A percentile compares a stretch with the other conserved stretches of the same genome.
Evolutionary conservation across 2,113 vertebrate species (phyloP).

Genomic region (Ailuropoda melanoleuca): DNA sequence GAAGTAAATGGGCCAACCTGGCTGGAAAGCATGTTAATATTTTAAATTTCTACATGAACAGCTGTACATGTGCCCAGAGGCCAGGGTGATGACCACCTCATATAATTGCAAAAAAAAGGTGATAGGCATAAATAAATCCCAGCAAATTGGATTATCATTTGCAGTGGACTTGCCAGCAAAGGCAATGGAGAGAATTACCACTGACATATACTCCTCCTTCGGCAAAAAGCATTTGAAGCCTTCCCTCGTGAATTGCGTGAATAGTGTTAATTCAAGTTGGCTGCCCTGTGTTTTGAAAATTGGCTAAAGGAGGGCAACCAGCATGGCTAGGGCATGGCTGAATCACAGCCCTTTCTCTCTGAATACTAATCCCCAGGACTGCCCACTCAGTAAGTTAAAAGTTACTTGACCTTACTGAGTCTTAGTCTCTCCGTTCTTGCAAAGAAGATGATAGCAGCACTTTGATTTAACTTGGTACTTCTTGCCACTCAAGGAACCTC

Average conservation of each 20-base stretch:
- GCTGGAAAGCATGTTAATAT: conserved; percentile 63
- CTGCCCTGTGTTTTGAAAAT: conserved; percentile 28
- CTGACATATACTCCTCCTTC: not conserved
- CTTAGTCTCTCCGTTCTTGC: not conserved
- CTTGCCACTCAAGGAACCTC: not conserved
- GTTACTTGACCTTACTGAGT: conserved; percentile 19
- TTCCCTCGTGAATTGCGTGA: conserved; percentile 32
- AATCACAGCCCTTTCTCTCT: not conserved
- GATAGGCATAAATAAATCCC: conserved; percentile 58
- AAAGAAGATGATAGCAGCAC: not conserved
- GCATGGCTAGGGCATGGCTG: not conserved
- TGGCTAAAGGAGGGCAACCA: not conserved
- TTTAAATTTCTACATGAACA: conserved; percentile 68
- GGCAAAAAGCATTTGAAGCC: conserved; percentile 12
- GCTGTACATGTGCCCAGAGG: conserved; percentile 68
- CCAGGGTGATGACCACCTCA: conserved; percentile 54
- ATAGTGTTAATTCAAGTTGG: conserved; percentile 50
- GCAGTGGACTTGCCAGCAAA: not conserved
- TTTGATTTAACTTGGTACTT: conserved; percentile 27
- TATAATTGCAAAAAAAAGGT: conserved; percentile 29
- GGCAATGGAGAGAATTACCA: not conserved
- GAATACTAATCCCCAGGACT: not conserved
- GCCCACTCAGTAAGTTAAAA: not conserved
- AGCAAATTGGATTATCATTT: conserved; percentile 69
- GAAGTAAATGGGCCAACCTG: conserved; percentile 60